Conservation (phyloP, 2,888 invertebrate genomes). For the Coremacera marginata region DNA sequence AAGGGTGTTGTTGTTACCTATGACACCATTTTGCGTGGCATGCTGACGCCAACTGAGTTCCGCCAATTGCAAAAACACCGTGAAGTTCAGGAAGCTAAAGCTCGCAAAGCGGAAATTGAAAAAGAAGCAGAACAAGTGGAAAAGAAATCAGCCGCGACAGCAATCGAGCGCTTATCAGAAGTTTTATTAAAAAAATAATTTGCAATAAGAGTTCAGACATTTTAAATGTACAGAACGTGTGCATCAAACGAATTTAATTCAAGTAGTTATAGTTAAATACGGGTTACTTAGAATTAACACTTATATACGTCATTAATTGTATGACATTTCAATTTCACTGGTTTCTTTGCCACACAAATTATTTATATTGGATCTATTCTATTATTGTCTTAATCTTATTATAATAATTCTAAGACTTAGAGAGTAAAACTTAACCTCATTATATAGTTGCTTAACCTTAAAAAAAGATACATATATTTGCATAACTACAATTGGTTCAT, state of each 20-base stretch:
- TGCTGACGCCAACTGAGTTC: constrained; percentile 81
- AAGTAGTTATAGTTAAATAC: not conserved
- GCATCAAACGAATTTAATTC: constrained; percentile 8
- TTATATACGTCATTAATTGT: no score
- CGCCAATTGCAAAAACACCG: constrained; percentile 73
- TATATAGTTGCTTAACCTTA: no score
- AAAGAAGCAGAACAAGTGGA: constrained; percentile 28
- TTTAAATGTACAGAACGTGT: not conserved
- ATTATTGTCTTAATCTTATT: no score
- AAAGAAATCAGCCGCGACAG: constrained; percentile 41
- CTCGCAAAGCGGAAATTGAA: constrained; percentile 56
- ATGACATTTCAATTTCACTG: no score
- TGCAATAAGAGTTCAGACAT: not conserved
- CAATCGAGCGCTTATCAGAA: constrained; percentile 59
- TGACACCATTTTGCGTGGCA: constrained; percentile 78
- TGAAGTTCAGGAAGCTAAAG: constrained; percentile 62
- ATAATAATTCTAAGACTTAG: no score
- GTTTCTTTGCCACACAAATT: no score
- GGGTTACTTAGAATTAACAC: no score
- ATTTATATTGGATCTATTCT: no score
- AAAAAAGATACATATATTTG: no score
- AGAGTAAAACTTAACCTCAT: no score
- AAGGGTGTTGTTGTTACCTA: constrained; percentile 78
- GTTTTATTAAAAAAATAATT: constrained; percentile 54
- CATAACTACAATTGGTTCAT: no score